Percentiles rank a stretch among this genome's conserved stretches.
Conservation (phyloP, 2,113 vertebrate genomes). For the Hemibagrus wyckioides region DNA sequence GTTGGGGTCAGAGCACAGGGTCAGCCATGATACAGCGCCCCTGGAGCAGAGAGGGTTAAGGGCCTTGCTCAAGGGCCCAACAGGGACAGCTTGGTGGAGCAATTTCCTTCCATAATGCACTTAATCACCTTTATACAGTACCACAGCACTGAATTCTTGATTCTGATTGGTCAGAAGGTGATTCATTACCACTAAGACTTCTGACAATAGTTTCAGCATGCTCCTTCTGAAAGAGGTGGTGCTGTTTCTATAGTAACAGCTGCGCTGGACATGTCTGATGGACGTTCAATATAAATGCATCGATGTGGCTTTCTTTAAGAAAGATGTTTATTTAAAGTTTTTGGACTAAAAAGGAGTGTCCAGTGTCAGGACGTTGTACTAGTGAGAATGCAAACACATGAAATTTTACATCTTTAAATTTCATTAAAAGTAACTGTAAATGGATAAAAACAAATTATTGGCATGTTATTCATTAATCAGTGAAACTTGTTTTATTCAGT, state of each 20-base stretch:
- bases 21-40: too few species aligned
- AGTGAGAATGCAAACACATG: background rate
- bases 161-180: background rate
- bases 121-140: background rate
- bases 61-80: too few species aligned
- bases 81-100: too few species aligned
- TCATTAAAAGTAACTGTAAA: background rate
- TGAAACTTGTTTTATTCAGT: background rate
- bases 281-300: background rate
- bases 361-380: background rate
- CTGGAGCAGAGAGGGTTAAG: too few species aligned
- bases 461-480: background rate
- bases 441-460: background rate
- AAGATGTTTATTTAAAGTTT: background rate
- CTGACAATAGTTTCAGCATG: background rate
- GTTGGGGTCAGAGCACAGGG: too few species aligned
- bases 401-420: background rate
- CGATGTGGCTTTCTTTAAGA: background rate
- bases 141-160: background rate
- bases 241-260: background rate
- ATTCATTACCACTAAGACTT: background rate
- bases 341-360: background rate
- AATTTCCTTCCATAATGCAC: background rate
- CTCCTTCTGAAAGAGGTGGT: background rate
- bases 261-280: background rate